Evolutionary conservation across 2,888 invertebrate genomes (phyloP), one percentile per base, ranked within the genome.

Genomic region (Pseudeuparius sepicola): DNA sequence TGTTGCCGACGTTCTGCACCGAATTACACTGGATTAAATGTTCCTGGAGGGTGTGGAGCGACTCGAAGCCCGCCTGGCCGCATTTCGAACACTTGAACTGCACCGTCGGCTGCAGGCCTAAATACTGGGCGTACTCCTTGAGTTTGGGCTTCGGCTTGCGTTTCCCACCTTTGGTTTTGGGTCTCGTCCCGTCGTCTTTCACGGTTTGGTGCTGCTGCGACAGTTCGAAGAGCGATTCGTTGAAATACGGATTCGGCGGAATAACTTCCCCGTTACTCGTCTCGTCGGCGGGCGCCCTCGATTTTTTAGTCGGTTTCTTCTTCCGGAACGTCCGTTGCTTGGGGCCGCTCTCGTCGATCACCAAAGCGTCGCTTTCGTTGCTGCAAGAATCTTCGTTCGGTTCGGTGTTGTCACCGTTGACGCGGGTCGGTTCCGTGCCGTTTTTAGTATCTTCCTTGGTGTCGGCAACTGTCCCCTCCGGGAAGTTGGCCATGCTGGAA

Each of bases 1-100:
- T 41, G 31, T 44, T 39, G 37, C 49, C 44, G 5, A 46, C 32
- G 17, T 38, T 43, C 26, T 53, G 48, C 12, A 45, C 47, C 12
- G 53, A 53, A 37, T 48, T 66, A 54, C 83, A 84, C 35, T 69
- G 64, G 34, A 71, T 63, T 51, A 78, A 74, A 59, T 82, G 82
- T 45, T 77, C 78, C 52, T 80, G 78, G 29, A 82, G 62, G 59
- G 71, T 69, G 18, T 70, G 67, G 43, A 80, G 61, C 7, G 75
- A 73, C 46, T 75, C 72, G 56, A 78, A 80, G 37, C 74, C 74
- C 48, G 74, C 71, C 23, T 70, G 70, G 52, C 72, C 73, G 61
- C 85, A 85, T 57, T 78, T 81, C 25, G 75, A 69, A 56, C 85
- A 85, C 54, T 77, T 79, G 54, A 76, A 75, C 59, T 78, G 77